Base-by-base conservation (phyloP, 2,797 vertebrate species). In the Pipistrellus pygmaeus region DNA sequence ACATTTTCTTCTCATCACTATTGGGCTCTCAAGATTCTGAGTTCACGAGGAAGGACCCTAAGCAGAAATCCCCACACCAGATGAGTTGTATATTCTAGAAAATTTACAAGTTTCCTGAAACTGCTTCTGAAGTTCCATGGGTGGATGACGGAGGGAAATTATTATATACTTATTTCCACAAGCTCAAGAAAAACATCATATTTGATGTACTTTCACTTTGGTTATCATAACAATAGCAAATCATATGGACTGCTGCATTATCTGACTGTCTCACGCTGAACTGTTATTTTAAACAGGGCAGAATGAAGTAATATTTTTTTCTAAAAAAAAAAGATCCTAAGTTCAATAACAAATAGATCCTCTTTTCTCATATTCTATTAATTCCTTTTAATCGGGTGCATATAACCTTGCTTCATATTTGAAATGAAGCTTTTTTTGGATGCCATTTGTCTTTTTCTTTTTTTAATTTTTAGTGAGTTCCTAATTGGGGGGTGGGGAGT, bases 1-100 rank as follows among this genome's bases (percentile, higher is more conserved):
- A 64, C 41, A 68, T 80, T 96, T 96, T 91, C 78, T 94, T 80
- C 71, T 84, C 69, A 44, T 92, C 80, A 94, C 30, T 32, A 51
- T 46, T 89, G 80, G 66, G 25, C 35, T 94, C 71, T 94, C 60
- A 68, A 38, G 62, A 85, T 86, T 69, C 62, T 66, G 73, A 62
- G 60, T 62, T 30, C 27, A 62, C 15, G 14, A 85, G 18, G 62
- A 90, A n/a, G 3, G 3, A 0, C 17, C 1, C 30, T 17, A 18
- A 80, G 44, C 46, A 75, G 51, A 83, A 91, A 41, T 82, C 30
- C 17, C 27, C 38, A 91, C 5, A 64, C 5, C 11, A 53, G 60
- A 62, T 62, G 30, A 14, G 13, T 62, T 30, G 60, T 62, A 62
- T 62, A 62, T 30, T 62, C 60, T 62, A 62, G 60, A 30, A 30